Evolutionary conservation across 2,888 invertebrate species (phyloP).

Genomic region (Calephelis perditalis): DNA sequence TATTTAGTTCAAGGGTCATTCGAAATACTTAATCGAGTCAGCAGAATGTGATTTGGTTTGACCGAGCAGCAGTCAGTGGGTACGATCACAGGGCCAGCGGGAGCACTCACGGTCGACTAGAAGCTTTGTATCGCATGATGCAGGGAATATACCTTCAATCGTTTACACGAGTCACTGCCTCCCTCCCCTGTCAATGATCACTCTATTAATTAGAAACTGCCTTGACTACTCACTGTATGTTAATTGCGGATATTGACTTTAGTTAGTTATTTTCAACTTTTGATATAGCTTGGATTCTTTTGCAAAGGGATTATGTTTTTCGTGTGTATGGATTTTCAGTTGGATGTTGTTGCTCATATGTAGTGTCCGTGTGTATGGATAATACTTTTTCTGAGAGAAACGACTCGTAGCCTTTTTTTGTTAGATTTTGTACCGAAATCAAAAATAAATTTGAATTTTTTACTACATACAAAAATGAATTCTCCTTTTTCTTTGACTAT

Average conservation of each 20-base stretch:
- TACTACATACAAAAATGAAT: too few relatives aligned
- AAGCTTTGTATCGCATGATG: constrained; percentile 52
- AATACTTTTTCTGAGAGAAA: too few relatives aligned
- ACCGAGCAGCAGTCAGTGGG: constrained; percentile 52
- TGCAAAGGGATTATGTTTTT: too few relatives aligned
- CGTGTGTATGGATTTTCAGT: too few relatives aligned
- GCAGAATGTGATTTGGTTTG: constrained; percentile 43
- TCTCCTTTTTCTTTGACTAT: too few relatives aligned
- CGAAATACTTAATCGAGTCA: not conserved
- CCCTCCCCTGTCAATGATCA: constrained; percentile 42
- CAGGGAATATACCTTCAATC: constrained; percentile 51
- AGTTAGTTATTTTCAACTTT: too few relatives aligned
- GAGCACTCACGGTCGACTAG: constrained; percentile 54
- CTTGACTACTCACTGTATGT: constrained; percentile 18
- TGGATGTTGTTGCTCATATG: too few relatives aligned
- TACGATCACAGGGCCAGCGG: constrained; percentile 33
- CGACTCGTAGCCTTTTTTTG: too few relatives aligned
- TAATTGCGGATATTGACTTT: not conserved
- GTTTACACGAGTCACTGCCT: constrained; percentile 63
- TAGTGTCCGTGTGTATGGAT: too few relatives aligned
- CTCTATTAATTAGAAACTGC: constrained; percentile 33
- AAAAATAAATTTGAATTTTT: too few relatives aligned
- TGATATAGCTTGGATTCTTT: too few relatives aligned
- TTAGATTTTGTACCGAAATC: too few relatives aligned
- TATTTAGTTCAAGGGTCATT: not conserved